Evolutionary conservation across 2,113 vertebrate species (phyloP).

Genomic region (Rhynchomys soricoides): DNA sequence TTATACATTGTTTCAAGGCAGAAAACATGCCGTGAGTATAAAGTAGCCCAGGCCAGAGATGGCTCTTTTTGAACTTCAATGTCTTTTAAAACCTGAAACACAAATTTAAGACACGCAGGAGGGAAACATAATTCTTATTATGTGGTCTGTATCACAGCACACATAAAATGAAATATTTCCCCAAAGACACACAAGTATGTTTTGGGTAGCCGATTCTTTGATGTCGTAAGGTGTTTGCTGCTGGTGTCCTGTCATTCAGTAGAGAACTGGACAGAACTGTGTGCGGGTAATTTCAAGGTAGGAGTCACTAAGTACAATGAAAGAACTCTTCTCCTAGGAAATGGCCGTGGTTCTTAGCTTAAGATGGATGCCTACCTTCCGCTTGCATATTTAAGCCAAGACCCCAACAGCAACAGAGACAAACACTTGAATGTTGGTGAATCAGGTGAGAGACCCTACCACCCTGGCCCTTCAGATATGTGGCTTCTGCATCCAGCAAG

Average conservation of each 20-base stretch:
- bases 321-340: neutral
- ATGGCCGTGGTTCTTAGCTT: neutral
- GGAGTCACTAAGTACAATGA: neutral
- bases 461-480: neutral
- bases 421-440: neutral
- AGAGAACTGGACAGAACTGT: neutral
- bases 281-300: neutral
- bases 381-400: neutral
- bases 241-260: neutral
- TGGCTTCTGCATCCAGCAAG: neutral
- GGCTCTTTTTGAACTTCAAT: neutral
- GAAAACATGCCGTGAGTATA: neutral
- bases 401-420: neutral
- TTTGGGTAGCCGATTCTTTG: neutral
- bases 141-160: neutral
- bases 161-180: conserved; percentile 3
- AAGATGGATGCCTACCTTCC: neutral
- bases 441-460: neutral
- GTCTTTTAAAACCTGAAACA: conserved; percentile 8
- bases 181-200: neutral
- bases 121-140: conserved; percentile 6
- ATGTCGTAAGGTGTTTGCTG: neutral
- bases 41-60: neutral
- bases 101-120: conserved; percentile 38
- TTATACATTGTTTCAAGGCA: conserved; percentile 52